Evolutionary conservation across 2,888 invertebrate genomes (phyloP).

Genomic region (Hoplodrina blanda): DNA sequence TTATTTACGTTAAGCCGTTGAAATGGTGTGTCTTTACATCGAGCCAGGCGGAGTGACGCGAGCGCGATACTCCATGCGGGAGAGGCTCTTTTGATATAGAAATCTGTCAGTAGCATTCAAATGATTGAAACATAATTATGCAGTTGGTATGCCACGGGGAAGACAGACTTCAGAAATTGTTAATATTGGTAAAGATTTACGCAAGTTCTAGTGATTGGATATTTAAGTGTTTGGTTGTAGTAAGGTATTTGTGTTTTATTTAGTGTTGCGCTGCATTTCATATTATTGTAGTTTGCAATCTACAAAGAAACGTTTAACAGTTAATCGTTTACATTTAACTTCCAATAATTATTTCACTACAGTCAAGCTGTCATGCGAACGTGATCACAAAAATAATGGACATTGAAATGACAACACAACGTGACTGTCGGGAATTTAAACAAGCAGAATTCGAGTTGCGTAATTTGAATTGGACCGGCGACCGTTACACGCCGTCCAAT

Average conservation of each 20-base stretch:
- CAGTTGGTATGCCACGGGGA: too few relatives aligned
- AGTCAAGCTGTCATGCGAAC: background rate
- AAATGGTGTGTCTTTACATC: background rate
- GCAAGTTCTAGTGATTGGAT: too few relatives aligned
- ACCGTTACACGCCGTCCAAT: conserved; percentile 31
- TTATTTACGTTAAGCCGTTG: conserved; percentile 31
- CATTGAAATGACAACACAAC: conserved; percentile 13
- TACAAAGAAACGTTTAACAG: background rate
- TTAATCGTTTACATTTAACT: background rate
- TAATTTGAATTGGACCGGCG: conserved; percentile 29
- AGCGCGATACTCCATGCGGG: background rate
- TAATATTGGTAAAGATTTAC: too few relatives aligned
- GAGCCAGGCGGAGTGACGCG: background rate
- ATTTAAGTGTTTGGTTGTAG: too few relatives aligned
- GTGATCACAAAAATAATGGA: background rate
- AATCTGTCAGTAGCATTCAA: background rate
- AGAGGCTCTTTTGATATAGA: background rate
- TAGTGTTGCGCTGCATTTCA: too few relatives aligned
- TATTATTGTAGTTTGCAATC: background rate
- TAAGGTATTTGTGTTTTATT: too few relatives aligned
- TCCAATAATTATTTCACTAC: background rate
- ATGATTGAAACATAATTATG: too few relatives aligned
- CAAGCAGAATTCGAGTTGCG: conserved; percentile 14
- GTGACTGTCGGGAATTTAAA: conserved; percentile 10
- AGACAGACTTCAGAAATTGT: too few relatives aligned